Conservation (phyloP, 1,140 invertebrate genomes). For the Drosophila equinoxialis region DNA sequence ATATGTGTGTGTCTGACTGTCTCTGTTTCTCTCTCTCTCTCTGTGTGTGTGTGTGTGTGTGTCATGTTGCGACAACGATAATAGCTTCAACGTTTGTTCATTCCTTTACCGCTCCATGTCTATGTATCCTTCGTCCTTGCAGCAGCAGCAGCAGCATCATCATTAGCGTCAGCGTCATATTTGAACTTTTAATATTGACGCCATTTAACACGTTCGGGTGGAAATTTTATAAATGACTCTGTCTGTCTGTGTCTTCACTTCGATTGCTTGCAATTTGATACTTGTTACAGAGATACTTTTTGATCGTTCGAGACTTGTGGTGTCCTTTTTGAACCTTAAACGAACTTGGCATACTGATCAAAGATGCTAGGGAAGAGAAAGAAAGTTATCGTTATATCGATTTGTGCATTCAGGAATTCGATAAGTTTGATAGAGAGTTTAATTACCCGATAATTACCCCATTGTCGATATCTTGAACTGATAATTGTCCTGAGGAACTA, state of each 20-base stretch:
- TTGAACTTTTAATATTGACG: conserved; percentile 84
- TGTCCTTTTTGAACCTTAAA: too few species aligned
- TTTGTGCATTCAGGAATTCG: too few species aligned
- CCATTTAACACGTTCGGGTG: conserved; percentile 97
- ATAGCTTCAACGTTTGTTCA: conserved; percentile 91
- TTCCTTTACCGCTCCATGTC: conserved; percentile 90
- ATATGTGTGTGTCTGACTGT: conserved; percentile 38
- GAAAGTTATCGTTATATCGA: too few species aligned
- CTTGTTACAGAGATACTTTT: too few species aligned
- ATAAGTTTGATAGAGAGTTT: too few species aligned
- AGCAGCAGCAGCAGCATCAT: conserved; percentile 90
- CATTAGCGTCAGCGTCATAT: conserved; percentile 88
- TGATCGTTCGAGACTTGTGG: too few species aligned
- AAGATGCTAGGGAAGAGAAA: too few species aligned
- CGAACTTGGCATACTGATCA: too few species aligned
- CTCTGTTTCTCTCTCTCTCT: not conserved
- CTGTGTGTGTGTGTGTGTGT: conserved; percentile 85
- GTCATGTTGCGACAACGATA: conserved; percentile 91
- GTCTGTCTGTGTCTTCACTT: conserved; percentile 50
- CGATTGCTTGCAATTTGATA: conserved; percentile 8
- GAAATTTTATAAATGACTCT: conserved; percentile 84
- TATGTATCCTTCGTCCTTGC: conserved; percentile 96
- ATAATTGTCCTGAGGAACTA: too few species aligned
- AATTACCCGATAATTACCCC: too few species aligned
- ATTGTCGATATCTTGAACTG: too few species aligned